These are phyloP conservation scores for Chinchilla lanigera DNA, from an alignment of 2,113 vertebrate genomes.

Conservation along the genomic window DNA sequence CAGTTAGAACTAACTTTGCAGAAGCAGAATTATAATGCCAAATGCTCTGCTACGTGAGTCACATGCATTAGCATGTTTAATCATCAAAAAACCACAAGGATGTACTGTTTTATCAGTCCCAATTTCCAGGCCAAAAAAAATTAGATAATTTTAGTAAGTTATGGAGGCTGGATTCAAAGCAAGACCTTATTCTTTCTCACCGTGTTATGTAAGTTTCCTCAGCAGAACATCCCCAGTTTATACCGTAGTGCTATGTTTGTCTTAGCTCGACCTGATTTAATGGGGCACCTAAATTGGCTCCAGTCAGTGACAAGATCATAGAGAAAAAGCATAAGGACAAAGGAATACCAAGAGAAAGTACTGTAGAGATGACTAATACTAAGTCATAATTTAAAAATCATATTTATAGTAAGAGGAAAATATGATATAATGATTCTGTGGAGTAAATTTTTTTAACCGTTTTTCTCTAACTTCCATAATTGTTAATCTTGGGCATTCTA, in stretches of 20 bases:
- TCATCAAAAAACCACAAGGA: not conserved
- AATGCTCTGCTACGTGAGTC: not conserved
- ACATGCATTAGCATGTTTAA: not conserved
- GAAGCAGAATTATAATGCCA: not conserved
- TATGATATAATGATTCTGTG: not conserved
- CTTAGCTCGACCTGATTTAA: not conserved
- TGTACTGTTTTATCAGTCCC: not conserved
- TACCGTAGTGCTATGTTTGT: fast-evolving
- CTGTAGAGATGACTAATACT: not conserved
- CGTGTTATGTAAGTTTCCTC: not conserved
- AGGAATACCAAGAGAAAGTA: not conserved
- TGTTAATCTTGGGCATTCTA: not conserved
- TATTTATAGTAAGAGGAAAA: not conserved
- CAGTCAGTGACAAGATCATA: not conserved
- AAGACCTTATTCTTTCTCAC: not conserved
- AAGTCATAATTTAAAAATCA: not conserved
- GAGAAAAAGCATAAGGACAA: not conserved
- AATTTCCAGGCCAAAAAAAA: not conserved
- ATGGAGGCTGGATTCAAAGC: not conserved
- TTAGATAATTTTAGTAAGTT: not conserved
- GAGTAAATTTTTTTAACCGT: not conserved
- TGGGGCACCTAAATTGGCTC: not conserved
- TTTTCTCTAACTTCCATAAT: not conserved
- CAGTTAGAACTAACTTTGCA: not conserved
- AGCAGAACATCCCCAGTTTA: not conserved